Evolutionary conservation across 1,140 invertebrate genomes (phyloP), one percentile per base, ranked within the genome.

Genomic region (Wasmannia auropunctata): DNA sequence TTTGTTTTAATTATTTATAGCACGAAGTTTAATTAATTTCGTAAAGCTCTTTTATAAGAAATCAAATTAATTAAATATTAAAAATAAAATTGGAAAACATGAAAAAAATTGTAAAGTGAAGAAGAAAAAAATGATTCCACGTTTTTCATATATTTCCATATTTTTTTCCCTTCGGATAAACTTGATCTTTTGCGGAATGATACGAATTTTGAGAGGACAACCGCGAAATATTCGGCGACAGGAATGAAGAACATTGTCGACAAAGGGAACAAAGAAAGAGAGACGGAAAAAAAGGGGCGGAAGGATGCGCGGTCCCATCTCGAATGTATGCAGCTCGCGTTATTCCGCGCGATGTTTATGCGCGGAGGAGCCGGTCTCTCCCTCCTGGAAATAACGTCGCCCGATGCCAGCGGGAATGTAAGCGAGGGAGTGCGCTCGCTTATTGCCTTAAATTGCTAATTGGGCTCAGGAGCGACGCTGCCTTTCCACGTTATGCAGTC

Each of bases 371-470:
- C 65, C 51, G 70, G 37, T 34, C 25, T 28, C 63, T 88, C 84
- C 85, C 88, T 86, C 49, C 67, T 76, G 22, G 58, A 88, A 88
- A 89, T 88, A 89, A 89, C 62, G 75, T 87, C 86, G 80, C 63
- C 75, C 77, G 74, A 69, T 86, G 85, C 80, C 65, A 72, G 74
- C 51, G 77, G 81, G 86, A 88, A 88, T 77, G 72, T 87, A 87
- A 87, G 72, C 85, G 81, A 85, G 88, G 88, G 88, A 80, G 70
- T 65, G 74, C 72, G 76, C 89, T 76, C 90, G 88, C 86, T 93
- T 92, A 93, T 93, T 93, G 92, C 91, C 92, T 93, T 92, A 92
- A 94, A 94, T 94, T 93, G 93, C 93, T 94, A 94, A 94, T 94
- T 94, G 93, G 91, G 88, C 86, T 92, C 90, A 90, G 90, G 70